Conservation (phyloP, 2,888 invertebrate species). For the Caradrina kadenii region DNA sequence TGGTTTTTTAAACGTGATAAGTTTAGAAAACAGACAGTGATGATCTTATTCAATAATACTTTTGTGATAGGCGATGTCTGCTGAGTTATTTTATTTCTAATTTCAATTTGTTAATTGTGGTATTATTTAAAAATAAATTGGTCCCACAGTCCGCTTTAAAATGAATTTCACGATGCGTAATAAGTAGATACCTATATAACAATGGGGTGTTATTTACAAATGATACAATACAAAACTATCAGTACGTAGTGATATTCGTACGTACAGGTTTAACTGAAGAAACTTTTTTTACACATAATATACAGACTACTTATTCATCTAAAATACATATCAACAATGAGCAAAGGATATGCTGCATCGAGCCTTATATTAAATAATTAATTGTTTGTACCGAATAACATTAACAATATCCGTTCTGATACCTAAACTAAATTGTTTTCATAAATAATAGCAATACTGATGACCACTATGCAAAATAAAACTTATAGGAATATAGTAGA, state of each 20-base stretch:
- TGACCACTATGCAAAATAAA: slow-evolving; percentile 66
- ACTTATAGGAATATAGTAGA: slow-evolving; percentile 59
- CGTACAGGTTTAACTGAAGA: slow-evolving; percentile 50
- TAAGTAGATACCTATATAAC: slow-evolving; percentile 46
- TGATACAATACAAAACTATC: slow-evolving; percentile 57
- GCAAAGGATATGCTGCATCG: slow-evolving; percentile 62
- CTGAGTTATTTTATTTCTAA: slow-evolving; percentile 19
- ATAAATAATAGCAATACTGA: slow-evolving; percentile 78
- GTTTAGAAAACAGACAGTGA: slow-evolving; percentile 38
- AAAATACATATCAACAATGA: slow-evolving; percentile 64
- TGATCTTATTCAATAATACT: slow-evolving; percentile 54
- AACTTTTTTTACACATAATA: slow-evolving; percentile 62
- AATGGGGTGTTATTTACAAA: slow-evolving; percentile 62
- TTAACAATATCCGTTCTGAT: slow-evolving; percentile 63
- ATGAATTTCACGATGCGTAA: slow-evolving; percentile 44
- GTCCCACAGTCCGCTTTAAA: slow-evolving; percentile 54
- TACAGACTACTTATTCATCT: slow-evolving; percentile 63
- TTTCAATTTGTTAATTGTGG: slow-evolving; percentile 29
- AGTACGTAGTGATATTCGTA: slow-evolving; percentile 52
- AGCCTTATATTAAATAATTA: slow-evolving; percentile 62
- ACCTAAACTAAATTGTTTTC: slow-evolving; percentile 65
- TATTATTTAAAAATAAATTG: slow-evolving; percentile 57
- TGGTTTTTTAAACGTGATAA: slow-evolving; percentile 27
- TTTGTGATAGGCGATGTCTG: slow-evolving; percentile 54
- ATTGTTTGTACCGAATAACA: slow-evolving; percentile 74